Evolutionary conservation across 2,113 vertebrate genomes (phyloP).

Genomic region (Mesitornis unicolor): DNA sequence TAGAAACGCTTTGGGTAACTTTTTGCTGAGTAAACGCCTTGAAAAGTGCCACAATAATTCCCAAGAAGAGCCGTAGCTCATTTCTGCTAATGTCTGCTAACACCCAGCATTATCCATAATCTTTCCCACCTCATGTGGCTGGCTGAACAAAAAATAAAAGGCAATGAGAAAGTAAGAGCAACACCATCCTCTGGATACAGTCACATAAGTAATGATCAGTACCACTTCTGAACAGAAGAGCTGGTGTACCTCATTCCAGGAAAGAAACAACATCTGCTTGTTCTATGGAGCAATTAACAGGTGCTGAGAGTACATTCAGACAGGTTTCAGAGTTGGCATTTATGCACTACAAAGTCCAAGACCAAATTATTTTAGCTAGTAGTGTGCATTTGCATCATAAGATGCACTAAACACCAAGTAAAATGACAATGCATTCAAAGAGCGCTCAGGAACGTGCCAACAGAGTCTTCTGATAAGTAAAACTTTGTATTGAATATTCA

Average conservation of each 20-base stretch:
- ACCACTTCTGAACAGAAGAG: neutral
- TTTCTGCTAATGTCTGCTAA: neutral
- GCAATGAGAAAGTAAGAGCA: neutral
- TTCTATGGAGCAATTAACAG: neutral
- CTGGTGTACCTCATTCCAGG: neutral
- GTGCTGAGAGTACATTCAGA: accelerated
- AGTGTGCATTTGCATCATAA: neutral
- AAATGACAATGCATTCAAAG: neutral
- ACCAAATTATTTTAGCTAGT: neutral
- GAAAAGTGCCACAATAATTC: neutral
- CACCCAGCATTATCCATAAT: neutral
- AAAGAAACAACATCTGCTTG: neutral
- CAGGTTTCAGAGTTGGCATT: neutral
- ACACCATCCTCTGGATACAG: neutral
- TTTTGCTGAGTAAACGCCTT: neutral
- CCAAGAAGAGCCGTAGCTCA: neutral
- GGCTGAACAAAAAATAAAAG: neutral
- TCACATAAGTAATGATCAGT: neutral
- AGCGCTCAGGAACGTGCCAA: neutral
- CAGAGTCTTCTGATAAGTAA: neutral
- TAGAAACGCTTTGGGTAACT: neutral
- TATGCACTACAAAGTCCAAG: neutral
- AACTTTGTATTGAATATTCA: neutral
- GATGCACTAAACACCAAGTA: neutral
- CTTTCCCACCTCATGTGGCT: neutral